Base-by-base conservation (phyloP, 2,888 invertebrate species). In the Noctua pronuba region DNA sequence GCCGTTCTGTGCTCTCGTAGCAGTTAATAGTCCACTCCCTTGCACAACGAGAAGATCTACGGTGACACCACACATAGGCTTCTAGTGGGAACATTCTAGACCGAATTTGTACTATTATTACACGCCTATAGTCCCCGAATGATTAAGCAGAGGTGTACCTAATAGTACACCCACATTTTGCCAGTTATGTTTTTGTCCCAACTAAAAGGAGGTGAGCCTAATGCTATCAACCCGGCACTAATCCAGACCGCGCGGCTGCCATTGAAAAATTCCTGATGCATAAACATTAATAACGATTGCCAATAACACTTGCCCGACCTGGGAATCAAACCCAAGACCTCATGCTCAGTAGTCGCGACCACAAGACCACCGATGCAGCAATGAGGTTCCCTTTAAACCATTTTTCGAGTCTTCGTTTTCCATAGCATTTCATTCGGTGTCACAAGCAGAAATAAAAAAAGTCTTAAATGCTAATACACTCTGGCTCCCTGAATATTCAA, bases 401-500 rank as follows among this genome's bases (percentile, higher is more conserved):
- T 21, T 31, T 60, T 8, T 3, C 10, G 1, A 60, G 60, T 8
- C 31, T 60, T 60, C 8, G 18, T 60, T 55, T 21, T 7, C 10
- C 3, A 44, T 8, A n/a, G 16, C 7, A 11, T 38, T 46, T 31
- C 8, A 0, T 16, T 49, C 18, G 4, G 8, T 0, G 0, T 44
- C 35, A 58, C 3, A 35, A 7, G 3, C 10, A 75, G 55, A 80
- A 58, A 44, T 3, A 66, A 73, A 76, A 71, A 62, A 18, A 10
- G 49, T n/a, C 65, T 28, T 68, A 65, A 73, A 81, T 78, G 81
- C 69, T 82, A 84, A 86, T 76, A 78, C 28, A 67, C 60, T 13
- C 31, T 44, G 60, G 21, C 35, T 79, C 24, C 58, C 73, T 85
- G 88, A 88, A 88, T 88, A 88, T 88, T 88, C 87, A 88, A 79